These are phyloP conservation scores for Ennomos erosarius DNA, from an alignment of 2,888 invertebrate species.

Conservation along the genomic window DNA sequence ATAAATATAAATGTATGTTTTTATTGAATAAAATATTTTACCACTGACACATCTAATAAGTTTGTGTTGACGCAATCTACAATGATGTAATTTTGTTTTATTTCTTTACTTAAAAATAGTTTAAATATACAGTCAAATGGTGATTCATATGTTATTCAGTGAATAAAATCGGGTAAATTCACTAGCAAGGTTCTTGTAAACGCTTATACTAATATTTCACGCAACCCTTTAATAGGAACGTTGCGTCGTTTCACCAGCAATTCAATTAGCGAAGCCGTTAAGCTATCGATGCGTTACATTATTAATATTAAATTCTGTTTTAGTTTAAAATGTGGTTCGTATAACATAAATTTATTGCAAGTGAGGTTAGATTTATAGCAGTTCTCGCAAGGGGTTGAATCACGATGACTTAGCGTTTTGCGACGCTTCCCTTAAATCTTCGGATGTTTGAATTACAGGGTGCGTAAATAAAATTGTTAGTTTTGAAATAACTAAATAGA, in stretches of 20 bases:
- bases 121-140: no score
- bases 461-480: conserved; percentile 21
- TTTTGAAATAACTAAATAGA: no score
- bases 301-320: conserved; percentile 80
- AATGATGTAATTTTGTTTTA: no score
- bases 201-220: conserved; percentile 1
- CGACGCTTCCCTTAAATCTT: conserved; percentile 50
- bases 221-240: conserved; percentile 58
- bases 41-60: no score
- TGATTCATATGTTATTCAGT: no score
- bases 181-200: no score
- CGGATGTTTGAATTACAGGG: conserved; percentile 36
- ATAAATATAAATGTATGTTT: no score
- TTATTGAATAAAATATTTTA: no score
- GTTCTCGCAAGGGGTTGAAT: conserved; percentile 58
- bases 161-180: no score
- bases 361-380: conserved; percentile 65
- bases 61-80: no score
- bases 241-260: conserved; percentile 53
- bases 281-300: conserved; percentile 81
- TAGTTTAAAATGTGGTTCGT: conserved; percentile 79
- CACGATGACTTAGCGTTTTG: conserved; percentile 69
- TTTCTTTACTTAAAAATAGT: no score
- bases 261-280: conserved; percentile 78
- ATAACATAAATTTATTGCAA: conserved; percentile 75